Conservation (phyloP, 2,797 vertebrate species). For the Sebastes alutus region DNA sequence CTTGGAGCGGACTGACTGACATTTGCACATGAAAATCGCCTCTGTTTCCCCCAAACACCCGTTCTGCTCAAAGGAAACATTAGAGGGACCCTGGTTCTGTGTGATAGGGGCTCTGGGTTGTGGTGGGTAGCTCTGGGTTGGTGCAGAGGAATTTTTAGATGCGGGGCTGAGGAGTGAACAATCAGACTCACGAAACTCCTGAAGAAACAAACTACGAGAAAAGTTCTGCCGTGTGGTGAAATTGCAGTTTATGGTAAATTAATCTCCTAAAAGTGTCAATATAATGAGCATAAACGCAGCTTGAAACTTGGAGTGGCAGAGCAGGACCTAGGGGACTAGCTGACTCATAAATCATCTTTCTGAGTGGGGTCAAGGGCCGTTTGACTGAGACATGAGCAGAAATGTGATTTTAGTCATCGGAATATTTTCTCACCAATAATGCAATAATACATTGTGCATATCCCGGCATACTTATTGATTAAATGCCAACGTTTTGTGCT, state of each 20-base stretch:
- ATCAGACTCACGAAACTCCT: not conserved
- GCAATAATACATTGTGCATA: slow-evolving; percentile 53
- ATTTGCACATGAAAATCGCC: slow-evolving; percentile 89
- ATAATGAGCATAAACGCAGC: slow-evolving; percentile 50
- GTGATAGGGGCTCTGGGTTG: slow-evolving; percentile 28
- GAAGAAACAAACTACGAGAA: slow-evolving; percentile 7
- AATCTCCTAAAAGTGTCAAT: slow-evolving; percentile 62
- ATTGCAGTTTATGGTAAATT: slow-evolving; percentile 39
- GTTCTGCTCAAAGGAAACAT: slow-evolving; percentile 82
- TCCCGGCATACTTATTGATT: slow-evolving; percentile 63
- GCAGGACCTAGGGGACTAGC: slow-evolving; percentile 54
- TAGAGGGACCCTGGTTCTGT: slow-evolving; percentile 58
- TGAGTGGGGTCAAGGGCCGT: slow-evolving; percentile 73
- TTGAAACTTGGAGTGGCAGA: slow-evolving; percentile 56
- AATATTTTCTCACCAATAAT: slow-evolving; percentile 67
- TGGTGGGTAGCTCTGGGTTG: slow-evolving; percentile 12
- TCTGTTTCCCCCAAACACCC: slow-evolving; percentile 80
- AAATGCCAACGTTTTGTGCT: slow-evolving; percentile 60
- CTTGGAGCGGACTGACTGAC: slow-evolving; percentile 86
- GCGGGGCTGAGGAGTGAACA: slow-evolving; percentile 3
- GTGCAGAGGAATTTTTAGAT: slow-evolving; percentile 23
- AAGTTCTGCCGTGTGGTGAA: slow-evolving; percentile 29
- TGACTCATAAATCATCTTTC: slow-evolving; percentile 79
- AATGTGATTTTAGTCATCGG: slow-evolving; percentile 65
- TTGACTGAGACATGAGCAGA: slow-evolving; percentile 75